Conservation (phyloP, 2,113 vertebrate genomes). For the Rhinolophus sinicus region DNA sequence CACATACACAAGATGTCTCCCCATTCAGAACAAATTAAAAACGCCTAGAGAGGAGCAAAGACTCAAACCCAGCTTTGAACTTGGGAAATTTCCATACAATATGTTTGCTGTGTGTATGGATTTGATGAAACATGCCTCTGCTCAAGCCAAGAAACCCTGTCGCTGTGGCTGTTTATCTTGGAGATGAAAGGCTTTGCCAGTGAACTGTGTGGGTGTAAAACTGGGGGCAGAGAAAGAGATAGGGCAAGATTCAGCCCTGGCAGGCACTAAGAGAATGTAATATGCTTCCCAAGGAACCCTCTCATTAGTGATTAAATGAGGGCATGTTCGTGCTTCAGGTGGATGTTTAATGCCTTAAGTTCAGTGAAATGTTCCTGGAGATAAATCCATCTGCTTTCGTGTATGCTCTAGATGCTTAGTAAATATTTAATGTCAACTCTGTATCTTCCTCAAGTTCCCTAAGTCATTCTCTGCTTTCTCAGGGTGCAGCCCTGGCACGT, state of each 20-base stretch:
- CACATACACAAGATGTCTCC: background rate
- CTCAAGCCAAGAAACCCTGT: background rate
- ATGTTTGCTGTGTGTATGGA: background rate
- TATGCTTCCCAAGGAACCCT: background rate
- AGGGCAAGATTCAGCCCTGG: background rate
- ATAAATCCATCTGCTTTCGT: conserved; percentile 26
- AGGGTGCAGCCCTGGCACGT: background rate
- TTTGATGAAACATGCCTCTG: background rate
- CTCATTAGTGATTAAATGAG: conserved; percentile 10
- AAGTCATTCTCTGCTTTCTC: background rate
- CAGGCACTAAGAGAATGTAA: background rate
- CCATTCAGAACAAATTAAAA: background rate
- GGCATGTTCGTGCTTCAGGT: background rate
- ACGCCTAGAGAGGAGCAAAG: background rate
- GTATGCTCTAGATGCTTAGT: background rate
- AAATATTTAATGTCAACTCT: conserved; percentile 70
- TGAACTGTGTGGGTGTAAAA: conserved; percentile 33
- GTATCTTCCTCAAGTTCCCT: background rate
- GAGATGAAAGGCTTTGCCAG: conserved; percentile 11
- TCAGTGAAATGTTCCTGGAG: conserved; percentile 44
- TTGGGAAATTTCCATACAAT: background rate
- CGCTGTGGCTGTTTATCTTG: background rate
- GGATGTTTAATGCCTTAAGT: background rate
- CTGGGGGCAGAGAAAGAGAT: background rate
- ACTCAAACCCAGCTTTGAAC: conserved; percentile 14